Base-by-base conservation (phyloP, 2,888 invertebrate species). In the Megamerina dolium region DNA sequence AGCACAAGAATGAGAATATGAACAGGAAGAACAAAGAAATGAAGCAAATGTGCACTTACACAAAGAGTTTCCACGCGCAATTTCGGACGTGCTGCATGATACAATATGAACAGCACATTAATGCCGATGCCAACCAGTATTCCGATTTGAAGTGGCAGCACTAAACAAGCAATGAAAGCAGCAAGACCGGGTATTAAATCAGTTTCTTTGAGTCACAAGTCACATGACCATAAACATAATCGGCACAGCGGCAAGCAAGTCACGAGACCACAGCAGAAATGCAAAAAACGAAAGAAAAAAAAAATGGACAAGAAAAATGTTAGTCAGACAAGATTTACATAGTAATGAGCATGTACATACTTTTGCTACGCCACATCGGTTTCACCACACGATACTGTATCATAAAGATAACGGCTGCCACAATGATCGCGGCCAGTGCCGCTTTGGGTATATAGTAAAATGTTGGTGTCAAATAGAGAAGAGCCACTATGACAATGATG, bases 361-460 rank as follows among this genome's bases (percentile, higher is more conserved):
- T 89, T 72, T 89, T 90, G 20, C 88, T 84, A 53, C 86, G 78
- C 88, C 90, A 91, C 83, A 91, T 88, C 1, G 89, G 87, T 57
- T 82, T 82, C 45, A 91, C 77, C 45, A 91, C 89, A 62, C 84
- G 82, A 53, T 87, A 86, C 68, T 91, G 90, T 5, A 92, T 83
- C 90, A 91, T 91, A 69, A 90, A 90, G 41, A 93, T 75, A 35
- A 94, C 93, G 27, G 94, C 93, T 19, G 89, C 86, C 50, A 93
- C 88, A 61, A 94, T 93, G 58, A 95, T 85, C 2, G 88, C 89
- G 2, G 91, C 91, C 53, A 95, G 74, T 1, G 87, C 81, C 4
- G 92, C 80, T 68, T 85, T 88, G 2, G 91, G 91, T 60, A 91
- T 90, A 70, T 77, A 94, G 66, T 78, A 85, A 72, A 92, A 93